A percentile compares a stretch with the other conserved stretches of the same genome.
These are phyloP conservation scores for Acipenser transmontanus DNA, from an alignment of 2,797 vertebrate species.

Conservation along the genomic window DNA sequence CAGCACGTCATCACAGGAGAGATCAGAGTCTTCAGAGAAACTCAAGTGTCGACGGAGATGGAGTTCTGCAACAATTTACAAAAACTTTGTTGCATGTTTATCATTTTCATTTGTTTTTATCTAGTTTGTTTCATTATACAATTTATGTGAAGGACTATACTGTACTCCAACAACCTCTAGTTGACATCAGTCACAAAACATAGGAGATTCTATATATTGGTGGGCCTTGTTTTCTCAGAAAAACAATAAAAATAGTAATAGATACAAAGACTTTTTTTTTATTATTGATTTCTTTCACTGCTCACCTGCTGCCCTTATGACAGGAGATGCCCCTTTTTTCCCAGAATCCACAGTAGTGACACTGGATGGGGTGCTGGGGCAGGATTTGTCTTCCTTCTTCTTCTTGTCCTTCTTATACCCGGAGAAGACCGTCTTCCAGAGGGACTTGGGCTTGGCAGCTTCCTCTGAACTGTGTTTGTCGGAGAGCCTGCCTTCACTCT, in stretches of 20 bases:
- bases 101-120: too few species aligned
- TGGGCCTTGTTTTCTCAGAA: too few species aligned
- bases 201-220: too few species aligned
- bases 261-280: too few species aligned
- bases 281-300: neutral
- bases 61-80: slow-evolving; percentile 55
- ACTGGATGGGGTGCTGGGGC: slow-evolving; percentile 83
- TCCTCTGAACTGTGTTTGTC: slow-evolving; percentile 62
- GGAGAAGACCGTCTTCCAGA: slow-evolving; percentile 95
- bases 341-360: slow-evolving; percentile 78
- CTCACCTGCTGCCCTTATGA: slow-evolving; percentile 71
- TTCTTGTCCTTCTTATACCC: slow-evolving; percentile 96
- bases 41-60: slow-evolving; percentile 81
- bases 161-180: too few species aligned
- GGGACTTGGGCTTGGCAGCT: slow-evolving; percentile 78
- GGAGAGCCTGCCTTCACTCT: slow-evolving; percentile 67
- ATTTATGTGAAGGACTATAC: too few species aligned
- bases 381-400: slow-evolving; percentile 85
- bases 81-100: neutral
- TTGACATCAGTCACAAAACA: too few species aligned
- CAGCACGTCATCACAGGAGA: slow-evolving; percentile 89
- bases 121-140: too few species aligned
- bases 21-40: slow-evolving; percentile 93
- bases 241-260: too few species aligned
- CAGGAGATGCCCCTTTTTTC: slow-evolving; percentile 61